Evolutionary conservation across 2,888 invertebrate genomes (phyloP).

Genomic region (Drosophila leonis): DNA sequence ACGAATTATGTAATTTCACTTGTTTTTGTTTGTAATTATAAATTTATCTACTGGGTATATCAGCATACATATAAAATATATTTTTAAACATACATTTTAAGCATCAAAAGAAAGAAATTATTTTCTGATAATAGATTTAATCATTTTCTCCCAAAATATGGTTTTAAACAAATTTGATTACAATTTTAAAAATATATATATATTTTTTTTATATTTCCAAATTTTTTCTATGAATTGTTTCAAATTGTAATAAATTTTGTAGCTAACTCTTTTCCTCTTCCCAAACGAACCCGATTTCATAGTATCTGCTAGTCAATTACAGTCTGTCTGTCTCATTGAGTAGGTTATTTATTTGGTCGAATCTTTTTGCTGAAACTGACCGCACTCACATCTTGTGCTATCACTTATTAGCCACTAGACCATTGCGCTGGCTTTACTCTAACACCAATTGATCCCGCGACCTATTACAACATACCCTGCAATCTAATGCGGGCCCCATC

Average conservation of each 20-base stretch:
- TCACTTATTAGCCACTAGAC: slow-evolving; percentile 17
- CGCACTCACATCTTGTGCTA: slow-evolving; percentile 18
- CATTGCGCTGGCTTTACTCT: slow-evolving; percentile 23
- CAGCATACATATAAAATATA: background rate
- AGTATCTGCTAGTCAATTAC: background rate
- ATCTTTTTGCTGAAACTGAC: slow-evolving; percentile 25
- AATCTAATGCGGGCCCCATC: background rate
- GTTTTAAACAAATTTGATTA: no score
- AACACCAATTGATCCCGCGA: slow-evolving; percentile 38
- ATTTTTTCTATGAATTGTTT: background rate
- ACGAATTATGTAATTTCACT: slow-evolving; percentile 1
- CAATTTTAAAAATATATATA: no score
- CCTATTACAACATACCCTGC: slow-evolving; percentile 38
- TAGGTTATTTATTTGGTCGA: slow-evolving; percentile 10
- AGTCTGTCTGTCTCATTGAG: background rate
- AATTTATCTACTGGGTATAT: no score
- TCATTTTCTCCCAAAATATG: no score
- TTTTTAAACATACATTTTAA: no score
- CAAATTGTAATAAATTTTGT: background rate
- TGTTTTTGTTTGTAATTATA: background rate
- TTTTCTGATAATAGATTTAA: no score
- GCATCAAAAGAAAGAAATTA: no score
- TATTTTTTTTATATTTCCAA: no score
- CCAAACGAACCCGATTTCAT: background rate
- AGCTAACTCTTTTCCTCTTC: no score